Base-by-base conservation (phyloP, 1,140 invertebrate species). In the Plodia interpunctella region DNA sequence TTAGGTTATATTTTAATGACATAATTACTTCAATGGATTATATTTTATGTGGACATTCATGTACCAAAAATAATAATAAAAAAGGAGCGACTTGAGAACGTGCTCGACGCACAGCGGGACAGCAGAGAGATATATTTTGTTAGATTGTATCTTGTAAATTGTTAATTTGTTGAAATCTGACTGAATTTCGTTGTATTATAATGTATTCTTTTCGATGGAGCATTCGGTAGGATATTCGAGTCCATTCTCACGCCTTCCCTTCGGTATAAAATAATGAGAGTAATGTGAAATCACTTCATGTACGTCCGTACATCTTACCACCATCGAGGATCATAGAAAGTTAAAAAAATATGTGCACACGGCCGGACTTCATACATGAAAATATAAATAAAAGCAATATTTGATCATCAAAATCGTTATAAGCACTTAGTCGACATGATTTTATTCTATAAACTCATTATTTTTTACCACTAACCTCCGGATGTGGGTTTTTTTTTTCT, bases 121-220 rank as follows among this genome's bases (percentile, higher is more conserved):
- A 63, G 9, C 63, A 67, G 66, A 79, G 73, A 80, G 69, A 70
- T 77, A 82, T 83, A 83, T 85, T 83, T 87, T 87, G 81, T 87
- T 87, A 87, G 74, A 83, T 78, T 83, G 71, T 85, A 85, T 80
- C 74, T 74, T 78, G 66, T 80, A 73, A 86, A 84, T 84, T 87
- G 83, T 87, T 87, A 71, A 80, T 84, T 84, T 73, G 38, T 44
- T 44, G 66, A 76, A 66, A 74, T 69, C 69, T 73, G 78, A 75
- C 74, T 81, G 75, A 74, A 63, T 55, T 77, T 76, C 66, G 74
- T 76, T 76, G 74, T 76, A 66, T 77, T 52, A 44, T 56, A 44
- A 56, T 28, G 18, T 54, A 44, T 55, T 54, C 35, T 11, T 30
- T 57, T 44, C 49, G 62, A 32, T 30, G 49, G 25, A 15, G 32